Evolutionary conservation across 2,888 invertebrate genomes (phyloP).

Genomic region (Harpalus rubripes): DNA sequence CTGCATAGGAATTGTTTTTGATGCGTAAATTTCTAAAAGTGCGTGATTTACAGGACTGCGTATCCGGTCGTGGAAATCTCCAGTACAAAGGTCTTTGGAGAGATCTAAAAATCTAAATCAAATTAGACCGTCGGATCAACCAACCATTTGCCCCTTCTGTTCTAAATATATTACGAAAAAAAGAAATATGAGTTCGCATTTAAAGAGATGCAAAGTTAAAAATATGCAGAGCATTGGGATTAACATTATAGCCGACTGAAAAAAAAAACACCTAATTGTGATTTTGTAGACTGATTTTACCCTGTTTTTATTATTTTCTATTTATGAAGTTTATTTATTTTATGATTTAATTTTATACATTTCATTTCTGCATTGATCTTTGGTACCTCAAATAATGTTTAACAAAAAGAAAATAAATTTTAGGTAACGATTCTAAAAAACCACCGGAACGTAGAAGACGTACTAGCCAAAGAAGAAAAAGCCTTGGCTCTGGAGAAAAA

Average conservation of each 20-base stretch:
- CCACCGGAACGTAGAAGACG: conserved; percentile 6
- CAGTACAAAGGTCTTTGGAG: conserved; percentile 6
- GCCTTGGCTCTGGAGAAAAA: too few species aligned
- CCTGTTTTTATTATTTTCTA: conserved; percentile 3
- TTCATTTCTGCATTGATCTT: conserved; percentile 48
- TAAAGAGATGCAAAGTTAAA: conserved; percentile 54
- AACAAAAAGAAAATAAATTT: conserved; percentile 28
- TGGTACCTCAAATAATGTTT: background rate
- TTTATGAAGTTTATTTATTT: background rate
- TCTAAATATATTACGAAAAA: conserved; percentile 54
- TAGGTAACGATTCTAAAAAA: conserved; percentile 6
- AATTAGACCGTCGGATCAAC: conserved; percentile 50
- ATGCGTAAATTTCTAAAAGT: conserved; percentile 34
- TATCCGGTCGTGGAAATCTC: conserved; percentile 33
- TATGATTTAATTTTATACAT: conserved; percentile 18
- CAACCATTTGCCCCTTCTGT: conserved; percentile 55
- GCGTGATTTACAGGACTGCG: conserved; percentile 55
- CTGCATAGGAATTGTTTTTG: conserved; percentile 50
- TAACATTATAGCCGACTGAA: background rate
- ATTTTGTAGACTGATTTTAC: conserved; percentile 17
- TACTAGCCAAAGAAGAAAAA: background rate
- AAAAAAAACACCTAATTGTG: background rate
- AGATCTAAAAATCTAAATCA: conserved; percentile 29
- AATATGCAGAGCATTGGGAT: background rate
- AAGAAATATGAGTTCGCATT: conserved; percentile 56